phyloP scores from a whole-genome alignment of 2,888 invertebrate species.

The Drosophila nr. perissopoda region DNA sequence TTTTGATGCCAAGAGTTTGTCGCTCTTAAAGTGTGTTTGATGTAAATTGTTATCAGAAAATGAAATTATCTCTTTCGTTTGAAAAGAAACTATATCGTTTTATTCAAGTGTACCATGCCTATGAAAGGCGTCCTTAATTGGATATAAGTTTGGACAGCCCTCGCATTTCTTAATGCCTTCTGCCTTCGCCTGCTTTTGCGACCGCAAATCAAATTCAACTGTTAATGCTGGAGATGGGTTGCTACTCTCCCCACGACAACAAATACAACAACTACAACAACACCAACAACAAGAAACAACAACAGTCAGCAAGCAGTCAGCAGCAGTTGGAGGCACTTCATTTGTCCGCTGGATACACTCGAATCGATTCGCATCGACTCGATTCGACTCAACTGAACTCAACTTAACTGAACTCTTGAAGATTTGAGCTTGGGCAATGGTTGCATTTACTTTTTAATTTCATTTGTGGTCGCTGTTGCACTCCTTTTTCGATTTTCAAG shows the following conservation, averaged over 20 bases:
- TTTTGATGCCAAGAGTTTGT: neutral
- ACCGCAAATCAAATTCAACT: conserved; percentile 71
- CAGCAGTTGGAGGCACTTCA: conserved; percentile 64
- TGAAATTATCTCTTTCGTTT: neutral
- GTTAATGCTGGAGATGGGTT: conserved; percentile 52
- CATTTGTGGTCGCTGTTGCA: conserved; percentile 62
- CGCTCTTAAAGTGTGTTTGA: neutral
- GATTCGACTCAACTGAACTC: conserved; percentile 20
- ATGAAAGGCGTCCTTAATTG: neutral
- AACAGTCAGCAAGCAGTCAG: conserved; percentile 33
- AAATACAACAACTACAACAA: conserved; percentile 4
- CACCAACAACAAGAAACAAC: conserved; percentile 9
- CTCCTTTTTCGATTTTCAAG: conserved; percentile 79
- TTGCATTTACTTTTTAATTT: conserved; percentile 78
- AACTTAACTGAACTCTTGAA: conserved; percentile 40
- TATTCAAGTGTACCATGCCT: neutral
- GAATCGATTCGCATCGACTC: conserved; percentile 22
- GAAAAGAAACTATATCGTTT: neutral
- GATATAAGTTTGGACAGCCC: conserved; percentile 31
- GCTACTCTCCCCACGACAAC: conserved; percentile 27
- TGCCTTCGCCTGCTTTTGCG: conserved; percentile 29
- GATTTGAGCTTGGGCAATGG: conserved; percentile 31
- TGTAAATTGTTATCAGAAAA: neutral
- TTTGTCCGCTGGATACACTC: conserved; percentile 57
- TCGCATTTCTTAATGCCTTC: conserved; percentile 45